Evolutionary conservation across 2,888 invertebrate species (phyloP), one percentile per base, ranked within the genome.

Genomic region (Cenopis cana): DNA sequence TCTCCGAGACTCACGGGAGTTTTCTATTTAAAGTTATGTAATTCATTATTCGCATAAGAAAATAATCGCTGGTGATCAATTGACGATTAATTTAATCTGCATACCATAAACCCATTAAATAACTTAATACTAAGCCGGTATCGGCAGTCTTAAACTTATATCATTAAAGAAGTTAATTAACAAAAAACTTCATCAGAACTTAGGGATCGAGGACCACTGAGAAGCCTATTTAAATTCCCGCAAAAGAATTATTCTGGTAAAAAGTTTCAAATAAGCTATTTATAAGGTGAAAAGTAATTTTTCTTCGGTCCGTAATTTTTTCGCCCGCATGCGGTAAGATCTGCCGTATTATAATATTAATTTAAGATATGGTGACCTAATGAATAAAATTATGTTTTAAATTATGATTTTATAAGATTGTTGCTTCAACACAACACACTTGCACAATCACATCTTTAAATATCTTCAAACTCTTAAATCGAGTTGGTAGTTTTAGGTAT

Each of bases 101-200:
- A 18, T 57, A 57, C 56, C 36, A 50, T 36, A 54, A 69, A 65
- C 46, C 60, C 20, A 65, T 60, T 33, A 66, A n/a, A 20, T 54
- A 67, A 24, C 36, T 67, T 24, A 60, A 36, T 46, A 24, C 65
- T 60, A 67, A 71, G 66, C 20, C 46, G 17, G 60, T 29, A 60
- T 70, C 55, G 55, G 60, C 65, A 52, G n/a, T 29, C 66, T 36
- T 52, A 60, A 71, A 71, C 57, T 71, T 71, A 67, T 61, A 71
- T 61, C 60, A 71, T 71, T 71, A 71, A 71, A 71, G 60, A 71
- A 71, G 71, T 71, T 71, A 71, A 71, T 71, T 71, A 71, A 71
- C 66, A 71, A 71, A 68, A 71, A 71, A 66, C 66, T 71, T 67
- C 52, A 68, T 55, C 29, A 50, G 24, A 71, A 66, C 71, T 71